Evolutionary conservation across 2,113 vertebrate species (phyloP).

Genomic region (Suncus etruscus): DNA sequence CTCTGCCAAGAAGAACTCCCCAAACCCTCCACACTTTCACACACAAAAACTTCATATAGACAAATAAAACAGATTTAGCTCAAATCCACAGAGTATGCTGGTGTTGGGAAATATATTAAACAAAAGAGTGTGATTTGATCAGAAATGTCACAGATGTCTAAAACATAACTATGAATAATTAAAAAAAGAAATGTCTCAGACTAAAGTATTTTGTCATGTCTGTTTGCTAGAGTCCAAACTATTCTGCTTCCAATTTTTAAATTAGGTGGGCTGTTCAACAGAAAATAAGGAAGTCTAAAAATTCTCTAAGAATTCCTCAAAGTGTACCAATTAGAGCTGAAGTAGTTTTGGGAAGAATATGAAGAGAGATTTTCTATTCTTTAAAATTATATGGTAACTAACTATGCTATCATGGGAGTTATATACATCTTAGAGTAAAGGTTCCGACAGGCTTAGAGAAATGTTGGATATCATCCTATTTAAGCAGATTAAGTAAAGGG

Average conservation of each 20-base stretch:
- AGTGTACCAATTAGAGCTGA: not conserved
- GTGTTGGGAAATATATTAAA: not conserved
- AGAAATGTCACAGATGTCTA: slow-evolving; percentile 37
- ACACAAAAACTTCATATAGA: not conserved
- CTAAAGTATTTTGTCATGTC: slow-evolving; percentile 39
- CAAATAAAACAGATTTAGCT: slow-evolving; percentile 23
- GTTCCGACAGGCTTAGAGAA: not conserved
- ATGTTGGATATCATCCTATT: slow-evolving; percentile 2
- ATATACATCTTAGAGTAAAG: slow-evolving; percentile 35
- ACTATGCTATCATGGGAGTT: not conserved
- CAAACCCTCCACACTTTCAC: no score
- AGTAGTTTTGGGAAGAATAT: not conserved
- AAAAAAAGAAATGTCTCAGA: slow-evolving; percentile 34
- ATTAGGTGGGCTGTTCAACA: not conserved
- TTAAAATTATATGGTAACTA: slow-evolving; percentile 7
- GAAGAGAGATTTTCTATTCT: not conserved
- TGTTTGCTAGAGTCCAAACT: not conserved
- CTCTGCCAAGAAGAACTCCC: no score
- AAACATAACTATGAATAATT: no score
- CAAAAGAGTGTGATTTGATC: not conserved
- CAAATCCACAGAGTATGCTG: slow-evolving; percentile 1
- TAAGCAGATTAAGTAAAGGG: slow-evolving; percentile 22
- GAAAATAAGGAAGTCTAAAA: not conserved
- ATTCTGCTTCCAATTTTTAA: not conserved
- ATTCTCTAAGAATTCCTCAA: slow-evolving; percentile 1